A percentile compares a stretch with the other conserved stretches of the same genome.
phyloP scores from a whole-genome alignment of 2,888 invertebrate species.

The Philereme vetulata region DNA sequence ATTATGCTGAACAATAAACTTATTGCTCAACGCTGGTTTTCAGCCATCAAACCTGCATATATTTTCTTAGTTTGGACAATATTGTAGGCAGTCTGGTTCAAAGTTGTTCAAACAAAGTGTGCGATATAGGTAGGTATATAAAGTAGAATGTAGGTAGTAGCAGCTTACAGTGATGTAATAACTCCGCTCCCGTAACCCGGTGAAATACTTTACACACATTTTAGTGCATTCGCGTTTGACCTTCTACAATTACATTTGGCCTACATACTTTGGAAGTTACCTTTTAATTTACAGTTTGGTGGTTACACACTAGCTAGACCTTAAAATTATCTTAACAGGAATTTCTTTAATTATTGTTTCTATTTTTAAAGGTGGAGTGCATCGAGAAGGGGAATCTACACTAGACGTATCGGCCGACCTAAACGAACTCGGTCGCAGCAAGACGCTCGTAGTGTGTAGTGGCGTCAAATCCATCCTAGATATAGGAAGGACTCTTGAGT shows the following conservation, averaged over 20 bases:
- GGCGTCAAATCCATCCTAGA: slow-evolving; percentile 99
- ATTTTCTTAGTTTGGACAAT: neutral
- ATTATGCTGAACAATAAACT: too few species aligned
- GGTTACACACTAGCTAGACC: neutral
- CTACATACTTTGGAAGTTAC: neutral
- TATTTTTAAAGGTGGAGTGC: slow-evolving; percentile 91
- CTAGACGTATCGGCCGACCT: slow-evolving; percentile 98
- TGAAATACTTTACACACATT: slow-evolving; percentile 39
- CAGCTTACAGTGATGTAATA: slow-evolving; percentile 35
- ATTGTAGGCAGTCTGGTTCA: neutral
- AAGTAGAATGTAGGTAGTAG: slow-evolving; percentile 6
- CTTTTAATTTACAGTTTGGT: neutral
- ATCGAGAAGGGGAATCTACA: slow-evolving; percentile 92
- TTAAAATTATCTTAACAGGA: too few species aligned
- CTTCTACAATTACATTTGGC: neutral
- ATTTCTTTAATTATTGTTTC: neutral
- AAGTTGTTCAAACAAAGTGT: slow-evolving; percentile 1
- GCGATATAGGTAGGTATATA: neutral
- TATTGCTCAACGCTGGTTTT: too few species aligned
- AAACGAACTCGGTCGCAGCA: slow-evolving; percentile 93
- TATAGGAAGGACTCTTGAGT: slow-evolving; percentile 96
- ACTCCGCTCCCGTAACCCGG: slow-evolving; percentile 25
- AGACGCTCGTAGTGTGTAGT: slow-evolving; percentile 96
- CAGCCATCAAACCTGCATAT: neutral
- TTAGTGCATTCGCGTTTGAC: slow-evolving; percentile 38